Conservation (phyloP, 1,140 invertebrate genomes). For the Microplitis mediator region DNA sequence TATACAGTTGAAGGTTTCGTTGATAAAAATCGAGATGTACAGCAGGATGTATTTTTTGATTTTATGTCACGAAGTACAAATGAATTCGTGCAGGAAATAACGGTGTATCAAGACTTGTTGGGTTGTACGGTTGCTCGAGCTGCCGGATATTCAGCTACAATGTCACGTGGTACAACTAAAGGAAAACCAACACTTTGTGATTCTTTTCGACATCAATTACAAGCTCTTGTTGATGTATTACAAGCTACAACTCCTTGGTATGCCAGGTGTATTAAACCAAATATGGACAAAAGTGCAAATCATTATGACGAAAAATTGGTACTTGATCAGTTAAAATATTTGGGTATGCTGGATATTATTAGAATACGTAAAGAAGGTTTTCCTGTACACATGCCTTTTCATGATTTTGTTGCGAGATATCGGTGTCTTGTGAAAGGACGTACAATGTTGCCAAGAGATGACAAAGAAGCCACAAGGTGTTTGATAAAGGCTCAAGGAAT, state of each 20-base stretch:
- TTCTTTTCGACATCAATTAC: conserved; percentile 89
- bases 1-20: conserved; percentile 94
- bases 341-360: conserved; percentile 96
- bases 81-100: conserved; percentile 87
- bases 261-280: conserved; percentile 94
- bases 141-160: conserved; percentile 65
- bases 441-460: conserved; percentile 49
- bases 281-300: conserved; percentile 83
- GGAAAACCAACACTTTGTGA: conserved; percentile 93
- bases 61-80: conserved; percentile 86
- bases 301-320: conserved; percentile 85
- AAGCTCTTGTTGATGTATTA: conserved; percentile 88
- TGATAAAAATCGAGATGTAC: conserved; percentile 95
- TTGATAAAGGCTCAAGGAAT: conserved; percentile 69
- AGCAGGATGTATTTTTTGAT: conserved; percentile 95
- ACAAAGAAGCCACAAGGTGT: conserved; percentile 64
- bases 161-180: conserved; percentile 85
- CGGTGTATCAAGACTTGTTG: conserved; percentile 74
- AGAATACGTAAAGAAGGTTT: conserved; percentile 91
- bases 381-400: conserved; percentile 83
- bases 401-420: conserved; percentile 81
- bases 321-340: conserved; percentile 87
- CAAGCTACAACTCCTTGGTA: conserved; percentile 95
- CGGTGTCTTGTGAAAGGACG: conserved; percentile 68
- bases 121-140: conserved; percentile 51